Evolutionary conservation across 2,797 vertebrate species (phyloP).

Genomic region (Mergus octosetaceus): DNA sequence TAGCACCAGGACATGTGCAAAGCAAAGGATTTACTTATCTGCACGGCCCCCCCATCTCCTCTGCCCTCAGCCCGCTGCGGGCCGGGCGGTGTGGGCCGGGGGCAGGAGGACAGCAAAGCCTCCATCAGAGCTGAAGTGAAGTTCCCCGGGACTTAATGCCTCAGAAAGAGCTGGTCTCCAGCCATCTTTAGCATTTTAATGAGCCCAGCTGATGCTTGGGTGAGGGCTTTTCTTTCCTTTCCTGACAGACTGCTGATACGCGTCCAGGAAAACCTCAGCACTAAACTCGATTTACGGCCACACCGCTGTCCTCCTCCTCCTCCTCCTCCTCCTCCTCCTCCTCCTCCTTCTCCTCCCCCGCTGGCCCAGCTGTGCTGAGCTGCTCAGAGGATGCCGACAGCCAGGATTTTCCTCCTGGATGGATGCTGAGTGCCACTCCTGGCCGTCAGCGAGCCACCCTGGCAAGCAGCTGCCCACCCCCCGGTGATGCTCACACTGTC

Average conservation of each 20-base stretch:
- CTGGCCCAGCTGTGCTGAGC: fast-evolving
- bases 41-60: neutral
- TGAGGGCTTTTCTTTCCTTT: constrained; percentile 19
- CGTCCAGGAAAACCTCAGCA: constrained; percentile 17
- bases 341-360: neutral
- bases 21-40: constrained; percentile 27
- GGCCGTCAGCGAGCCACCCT: neutral
- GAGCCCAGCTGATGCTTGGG: neutral
- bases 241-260: neutral
- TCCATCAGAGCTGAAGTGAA: neutral
- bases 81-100: fast-evolving
- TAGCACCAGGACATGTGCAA: neutral
- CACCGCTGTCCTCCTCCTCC: fast-evolving
- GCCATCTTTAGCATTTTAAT: constrained; percentile 28
- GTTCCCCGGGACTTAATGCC: constrained; percentile 8
- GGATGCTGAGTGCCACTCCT: neutral
- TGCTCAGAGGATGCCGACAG: fast-evolving
- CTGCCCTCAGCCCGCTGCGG: neutral
- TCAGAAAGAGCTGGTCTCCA: constrained; percentile 34
- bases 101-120: neutral
- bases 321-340: neutral
- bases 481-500: neutral
- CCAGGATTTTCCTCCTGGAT: fast-evolving
- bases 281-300: neutral
- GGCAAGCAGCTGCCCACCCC: neutral